Base-by-base conservation (phyloP, 2,797 vertebrate genomes). In the Gymnoscopelus braueri region DNA sequence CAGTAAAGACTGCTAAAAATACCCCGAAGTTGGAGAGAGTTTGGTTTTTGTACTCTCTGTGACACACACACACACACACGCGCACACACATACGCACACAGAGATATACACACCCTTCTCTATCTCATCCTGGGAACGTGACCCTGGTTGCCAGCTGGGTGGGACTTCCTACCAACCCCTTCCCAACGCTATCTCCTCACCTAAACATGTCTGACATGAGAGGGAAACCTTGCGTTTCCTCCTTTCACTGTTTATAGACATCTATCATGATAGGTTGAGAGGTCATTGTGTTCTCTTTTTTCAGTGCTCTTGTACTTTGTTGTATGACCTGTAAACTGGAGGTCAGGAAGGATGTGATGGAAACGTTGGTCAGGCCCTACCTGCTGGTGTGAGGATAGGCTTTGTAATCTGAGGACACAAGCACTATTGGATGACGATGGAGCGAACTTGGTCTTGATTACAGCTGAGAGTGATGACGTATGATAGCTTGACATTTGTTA, bases 181-280 rank as follows among this genome's bases (percentile, higher is more conserved):
- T 49, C 59, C 63, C 64, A 62, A 51, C 60, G 69, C 67, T 62
- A 64, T 84, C 72, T 79, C 49, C 49, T 83, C 77, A 74, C 69
- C 70, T 67, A 5, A 49, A 65, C 65, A 50, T 50, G 50, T 72
- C 58, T 80, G 80, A 77, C 73, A 64, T 3, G 5, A 60, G 72
- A 82, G 81, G 87, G 85, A 90, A 88, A 70, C 81, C 72, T 82
- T 70, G 77, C 78, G 81, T 80, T 91, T 90, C 85, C 88, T 88
- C 56, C 59, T 14, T 62, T 23, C 65, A 60, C 62, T 79, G 62
- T 83, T 73, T 83, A 67, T 63, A 67, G 80, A 85, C 65, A 74
- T 79, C 71, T 70, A 68, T 82, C 72, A 81, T 57, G 82, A 66
- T 72, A 75, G 69, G 44, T 67, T 81, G 50, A 29, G 29, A 64